Evolutionary conservation across 2,113 vertebrate species (phyloP).

Genomic region (Pteruthius melanotis): DNA sequence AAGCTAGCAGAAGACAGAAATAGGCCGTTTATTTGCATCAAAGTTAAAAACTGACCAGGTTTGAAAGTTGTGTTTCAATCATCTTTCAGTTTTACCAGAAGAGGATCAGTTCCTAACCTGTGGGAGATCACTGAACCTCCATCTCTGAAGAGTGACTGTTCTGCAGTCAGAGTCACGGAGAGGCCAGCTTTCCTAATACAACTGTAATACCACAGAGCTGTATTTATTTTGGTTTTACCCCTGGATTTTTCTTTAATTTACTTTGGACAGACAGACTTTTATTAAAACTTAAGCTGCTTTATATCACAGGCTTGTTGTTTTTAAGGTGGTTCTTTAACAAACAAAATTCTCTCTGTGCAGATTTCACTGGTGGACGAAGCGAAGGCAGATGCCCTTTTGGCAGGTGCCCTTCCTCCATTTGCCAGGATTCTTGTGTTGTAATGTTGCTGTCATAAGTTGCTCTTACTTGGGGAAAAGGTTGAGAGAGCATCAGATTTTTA

Average conservation of each 20-base stretch:
- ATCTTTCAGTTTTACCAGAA: not conserved
- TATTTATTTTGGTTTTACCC: slow-evolving; percentile 46
- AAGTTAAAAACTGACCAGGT: not conserved
- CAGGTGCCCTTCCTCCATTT: not conserved
- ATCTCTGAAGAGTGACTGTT: not conserved
- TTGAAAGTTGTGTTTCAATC: not conserved
- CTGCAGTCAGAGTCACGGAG: not conserved
- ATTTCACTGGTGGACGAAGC: not conserved
- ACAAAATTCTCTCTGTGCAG: not conserved
- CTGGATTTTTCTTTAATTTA: slow-evolving; percentile 51
- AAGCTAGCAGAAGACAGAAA: not conserved
- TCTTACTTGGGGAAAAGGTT: not conserved
- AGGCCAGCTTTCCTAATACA: not conserved
- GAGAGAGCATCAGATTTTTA: not conserved
- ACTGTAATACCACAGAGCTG: not conserved
- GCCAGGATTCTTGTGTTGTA: not conserved
- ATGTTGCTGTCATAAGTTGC: not conserved
- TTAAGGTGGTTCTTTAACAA: slow-evolving; percentile 12
- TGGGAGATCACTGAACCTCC: not conserved
- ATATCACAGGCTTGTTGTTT: slow-evolving; percentile 15
- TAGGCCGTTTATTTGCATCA: not conserved
- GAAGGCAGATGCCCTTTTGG: not conserved
- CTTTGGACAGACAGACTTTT: slow-evolving; percentile 34
- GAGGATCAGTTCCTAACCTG: not conserved
- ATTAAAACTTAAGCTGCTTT: slow-evolving; percentile 51